A percentile compares a stretch with the other conserved stretches of the same genome.
Conservation (phyloP, 1,140 invertebrate species). For the Formica selysi region DNA sequence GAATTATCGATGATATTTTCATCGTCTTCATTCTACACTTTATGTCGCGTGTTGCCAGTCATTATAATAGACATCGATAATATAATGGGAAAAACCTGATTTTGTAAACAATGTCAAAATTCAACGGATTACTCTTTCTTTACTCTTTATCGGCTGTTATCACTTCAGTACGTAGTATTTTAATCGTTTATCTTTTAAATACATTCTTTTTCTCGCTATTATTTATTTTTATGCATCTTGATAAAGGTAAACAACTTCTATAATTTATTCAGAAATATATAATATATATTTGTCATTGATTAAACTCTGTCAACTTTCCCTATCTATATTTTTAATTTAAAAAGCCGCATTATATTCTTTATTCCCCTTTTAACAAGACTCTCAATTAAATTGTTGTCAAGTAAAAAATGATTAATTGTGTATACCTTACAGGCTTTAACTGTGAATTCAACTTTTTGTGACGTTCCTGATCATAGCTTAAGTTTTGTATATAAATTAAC, state of each 20-base stretch:
- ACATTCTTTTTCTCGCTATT: not conserved
- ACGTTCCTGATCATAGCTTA: conserved; percentile 34
- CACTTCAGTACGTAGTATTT: conserved; percentile 62
- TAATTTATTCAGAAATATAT: not conserved
- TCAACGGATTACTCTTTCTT: conserved; percentile 52
- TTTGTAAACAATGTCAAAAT: conserved; percentile 62
- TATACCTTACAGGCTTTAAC: conserved; percentile 32
- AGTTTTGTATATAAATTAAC: conserved; percentile 69
- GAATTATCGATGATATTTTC: conserved; percentile 35
- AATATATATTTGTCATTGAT: not conserved
- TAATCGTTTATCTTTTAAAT: not conserved
- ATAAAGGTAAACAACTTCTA: not conserved
- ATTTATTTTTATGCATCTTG: not conserved
- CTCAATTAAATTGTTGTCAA: not conserved
- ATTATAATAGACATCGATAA: conserved; percentile 51
- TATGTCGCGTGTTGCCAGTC: not conserved
- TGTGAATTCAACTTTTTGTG: conserved; percentile 5
- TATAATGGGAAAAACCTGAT: conserved; percentile 41
- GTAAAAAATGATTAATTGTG: not conserved
- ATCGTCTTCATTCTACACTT: conserved; percentile 17
- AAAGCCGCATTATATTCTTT: conserved; percentile 9
- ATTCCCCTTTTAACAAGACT: not conserved
- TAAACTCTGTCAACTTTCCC: not conserved
- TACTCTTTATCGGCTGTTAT: conserved; percentile 43
- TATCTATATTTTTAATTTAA: conserved; percentile 20